These are phyloP conservation scores for Nudaria mundana DNA, from an alignment of 2,888 invertebrate genomes.

Conservation along the genomic window DNA sequence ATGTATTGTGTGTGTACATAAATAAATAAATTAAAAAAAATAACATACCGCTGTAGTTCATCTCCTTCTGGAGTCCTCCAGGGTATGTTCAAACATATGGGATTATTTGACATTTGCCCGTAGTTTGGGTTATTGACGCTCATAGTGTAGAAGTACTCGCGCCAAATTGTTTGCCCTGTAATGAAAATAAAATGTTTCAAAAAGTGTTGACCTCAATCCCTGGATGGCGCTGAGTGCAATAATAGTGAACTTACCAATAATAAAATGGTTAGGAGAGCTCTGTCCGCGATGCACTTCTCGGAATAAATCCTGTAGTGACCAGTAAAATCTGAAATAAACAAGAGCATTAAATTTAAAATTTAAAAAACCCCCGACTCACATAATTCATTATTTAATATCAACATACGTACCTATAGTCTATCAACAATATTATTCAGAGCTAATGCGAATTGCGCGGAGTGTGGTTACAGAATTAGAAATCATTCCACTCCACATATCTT, in stretches of 20 bases:
- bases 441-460: too few species aligned
- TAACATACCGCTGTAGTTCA: constrained; percentile 67
- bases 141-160: constrained; percentile 90
- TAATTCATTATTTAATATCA: too few species aligned
- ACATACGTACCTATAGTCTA: too few species aligned
- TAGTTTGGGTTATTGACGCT: constrained; percentile 86
- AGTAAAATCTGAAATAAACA: constrained; percentile 83
- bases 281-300: constrained; percentile 76
- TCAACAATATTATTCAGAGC: too few species aligned
- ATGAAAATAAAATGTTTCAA: constrained; percentile 11
- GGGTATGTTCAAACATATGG: constrained; percentile 86
- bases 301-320: constrained; percentile 85
- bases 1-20: too few species aligned
- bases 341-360: too few species aligned
- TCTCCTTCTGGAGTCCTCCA: constrained; percentile 82
- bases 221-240: too few species aligned
- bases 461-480: too few species aligned
- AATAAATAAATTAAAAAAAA: too few species aligned
- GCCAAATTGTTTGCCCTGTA: constrained; percentile 86
- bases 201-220: too few species aligned
- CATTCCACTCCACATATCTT: too few species aligned
- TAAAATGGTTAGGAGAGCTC: constrained; percentile 55
- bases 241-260: constrained; percentile 60
- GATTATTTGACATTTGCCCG: constrained; percentile 85
- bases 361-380: too few species aligned